phyloP scores from a whole-genome alignment of 1,140 invertebrate genomes.

The Pseudomyrmex dendroicus region DNA sequence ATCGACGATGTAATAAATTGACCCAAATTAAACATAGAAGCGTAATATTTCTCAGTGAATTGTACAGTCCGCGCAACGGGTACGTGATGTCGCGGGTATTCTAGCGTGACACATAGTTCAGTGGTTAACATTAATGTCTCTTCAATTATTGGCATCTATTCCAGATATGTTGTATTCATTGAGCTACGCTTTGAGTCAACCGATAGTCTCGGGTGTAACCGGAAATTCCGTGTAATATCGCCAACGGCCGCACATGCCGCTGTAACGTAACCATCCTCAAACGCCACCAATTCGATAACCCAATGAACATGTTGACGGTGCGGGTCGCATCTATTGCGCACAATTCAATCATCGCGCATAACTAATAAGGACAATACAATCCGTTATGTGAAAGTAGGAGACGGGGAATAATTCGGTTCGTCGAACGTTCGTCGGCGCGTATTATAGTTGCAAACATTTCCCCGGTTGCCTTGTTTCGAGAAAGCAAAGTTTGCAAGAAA shows the following conservation, averaged over 20 bases:
- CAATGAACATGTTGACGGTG: slow-evolving; percentile 56
- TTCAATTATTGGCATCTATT: slow-evolving; percentile 54
- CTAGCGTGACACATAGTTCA: slow-evolving; percentile 54
- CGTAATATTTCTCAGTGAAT: slow-evolving; percentile 30
- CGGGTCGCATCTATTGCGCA: slow-evolving; percentile 39
- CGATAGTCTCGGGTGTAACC: slow-evolving; percentile 58
- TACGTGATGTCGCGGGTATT: background rate
- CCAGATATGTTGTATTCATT: slow-evolving; percentile 61
- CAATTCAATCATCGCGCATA: slow-evolving; percentile 56
- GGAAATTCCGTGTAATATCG: slow-evolving; percentile 58
- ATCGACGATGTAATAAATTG: background rate
- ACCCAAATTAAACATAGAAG: background rate
- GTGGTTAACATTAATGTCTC: slow-evolving; percentile 57
- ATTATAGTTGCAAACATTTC: background rate
- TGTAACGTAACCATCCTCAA: slow-evolving; percentile 53
- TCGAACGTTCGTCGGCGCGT: background rate
- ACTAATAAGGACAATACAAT: slow-evolving; percentile 55
- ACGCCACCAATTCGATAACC: slow-evolving; percentile 46
- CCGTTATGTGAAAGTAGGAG: background rate
- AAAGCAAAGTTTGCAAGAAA: too few relatives aligned
- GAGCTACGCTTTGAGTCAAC: slow-evolving; percentile 55
- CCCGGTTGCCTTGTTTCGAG: background rate
- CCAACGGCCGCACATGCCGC: slow-evolving; percentile 51
- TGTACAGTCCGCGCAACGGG: background rate
- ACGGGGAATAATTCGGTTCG: background rate